These are phyloP conservation scores for Drosophila orena DNA, from an alignment of 1,140 invertebrate genomes.

Conservation along the genomic window DNA sequence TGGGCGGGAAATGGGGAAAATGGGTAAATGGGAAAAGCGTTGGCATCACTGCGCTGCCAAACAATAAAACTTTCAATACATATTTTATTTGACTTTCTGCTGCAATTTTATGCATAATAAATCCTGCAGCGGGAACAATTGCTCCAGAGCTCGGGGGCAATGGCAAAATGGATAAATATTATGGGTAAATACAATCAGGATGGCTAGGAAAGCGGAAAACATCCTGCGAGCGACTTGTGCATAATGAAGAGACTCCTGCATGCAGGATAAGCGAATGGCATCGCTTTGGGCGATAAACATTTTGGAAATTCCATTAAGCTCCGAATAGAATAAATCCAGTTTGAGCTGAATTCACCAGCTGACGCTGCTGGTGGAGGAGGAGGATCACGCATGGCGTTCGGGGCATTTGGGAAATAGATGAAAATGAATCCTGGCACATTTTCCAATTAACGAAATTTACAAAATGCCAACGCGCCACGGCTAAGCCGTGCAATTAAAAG, in stretches of 20 bases:
- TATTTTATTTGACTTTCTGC: conserved; percentile 76
- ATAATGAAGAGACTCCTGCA: conserved; percentile 23
- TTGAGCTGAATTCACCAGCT: background rate
- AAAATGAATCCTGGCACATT: conserved; percentile 54
- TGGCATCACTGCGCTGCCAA: conserved; percentile 21
- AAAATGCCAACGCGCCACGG: conserved; percentile 49
- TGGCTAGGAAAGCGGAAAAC: conserved; percentile 12
- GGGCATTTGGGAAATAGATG: conserved; percentile 21
- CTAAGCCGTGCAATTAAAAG: conserved; percentile 68
- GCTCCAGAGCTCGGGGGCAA: conserved; percentile 4
- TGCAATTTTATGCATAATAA: conserved; percentile 77
- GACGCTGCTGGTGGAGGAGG: background rate
- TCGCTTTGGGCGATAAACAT: conserved; percentile 9
- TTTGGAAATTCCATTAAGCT: conserved; percentile 32
- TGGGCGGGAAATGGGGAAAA: background rate
- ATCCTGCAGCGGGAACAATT: conserved; percentile 41
- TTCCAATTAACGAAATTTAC: conserved; percentile 77
- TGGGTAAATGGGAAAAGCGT: background rate
- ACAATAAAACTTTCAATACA: conserved; percentile 80
- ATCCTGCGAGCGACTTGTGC: conserved; percentile 15
- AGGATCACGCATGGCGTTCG: conserved; percentile 1
- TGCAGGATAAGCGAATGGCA: background rate
- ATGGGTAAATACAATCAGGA: conserved; percentile 17
- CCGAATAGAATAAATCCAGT: conserved; percentile 15
- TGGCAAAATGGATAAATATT: conserved; percentile 12